Base-by-base conservation (phyloP, 2,113 vertebrate species). In the Anser brachyrhynchus region DNA sequence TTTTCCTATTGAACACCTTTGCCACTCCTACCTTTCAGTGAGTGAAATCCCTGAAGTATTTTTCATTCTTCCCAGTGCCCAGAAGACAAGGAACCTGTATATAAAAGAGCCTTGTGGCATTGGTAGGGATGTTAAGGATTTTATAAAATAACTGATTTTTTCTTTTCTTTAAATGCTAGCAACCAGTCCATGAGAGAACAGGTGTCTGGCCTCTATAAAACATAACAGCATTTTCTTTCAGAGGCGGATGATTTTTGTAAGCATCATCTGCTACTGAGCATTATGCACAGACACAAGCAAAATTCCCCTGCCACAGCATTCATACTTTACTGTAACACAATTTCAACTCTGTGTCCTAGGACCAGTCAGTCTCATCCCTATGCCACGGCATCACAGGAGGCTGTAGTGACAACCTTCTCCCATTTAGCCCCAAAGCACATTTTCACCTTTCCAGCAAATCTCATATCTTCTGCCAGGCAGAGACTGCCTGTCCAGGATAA, bases 311-410 rank as follows among this genome's bases (percentile, higher is more conserved):
- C 49, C 39, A 3, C 2, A 62, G 62, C 43, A 57, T 1, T 1
- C 14, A 33, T 49, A 5, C 43, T 69, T 59, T 9, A 6, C 28
- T 41, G 35, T 16, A 7, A 18, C 1, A 3, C 70, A 46, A 70
- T 14, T 49, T 22, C 75, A 72, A 3, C 6, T 57, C 77, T 58
- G 22, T 35, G 9, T 51, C 21, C 51, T 57, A 44, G 77, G 41
- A 51, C 23, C 29, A 8, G 14, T 0, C 29, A 25, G 54, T 6
- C 46, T 57, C 76, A 39, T 7, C 31, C 28, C 73, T 23, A 2
- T 1, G 9, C 62, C 78, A 6, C 1, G 23, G 31, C 8, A 7
- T 29, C 66, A 13, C 0, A 9, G 72, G 39, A 43, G 9, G 51
- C 73, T 62, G 59, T 44, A 70, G 57, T 13, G 70, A 29, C 25